phyloP scores from a whole-genome alignment of 2,888 invertebrate genomes.

The Caenorhabditis drosophilae region DNA sequence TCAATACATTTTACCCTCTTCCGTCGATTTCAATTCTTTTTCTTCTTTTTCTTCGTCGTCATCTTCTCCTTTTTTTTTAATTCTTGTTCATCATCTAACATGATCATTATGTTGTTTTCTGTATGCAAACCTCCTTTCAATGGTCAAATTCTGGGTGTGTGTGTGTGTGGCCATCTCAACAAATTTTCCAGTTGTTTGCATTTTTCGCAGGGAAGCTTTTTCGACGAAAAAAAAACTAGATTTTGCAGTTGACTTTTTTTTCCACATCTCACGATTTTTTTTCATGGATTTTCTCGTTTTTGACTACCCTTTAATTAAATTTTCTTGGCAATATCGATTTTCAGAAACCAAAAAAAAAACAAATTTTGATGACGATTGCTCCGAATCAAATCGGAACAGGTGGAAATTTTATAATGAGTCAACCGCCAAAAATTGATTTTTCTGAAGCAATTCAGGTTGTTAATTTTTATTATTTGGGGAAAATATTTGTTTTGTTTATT shows the following conservation, averaged over 20 bases:
- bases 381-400: no score
- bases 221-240: background rate
- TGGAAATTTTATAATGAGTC: background rate
- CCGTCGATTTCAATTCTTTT: no score
- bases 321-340: background rate
- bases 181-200: background rate
- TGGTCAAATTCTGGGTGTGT: no score
- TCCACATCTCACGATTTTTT: background rate
- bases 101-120: background rate
- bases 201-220: no score
- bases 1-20: no score
- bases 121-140: background rate
- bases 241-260: background rate
- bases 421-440: conserved; percentile 33
- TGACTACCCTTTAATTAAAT: background rate
- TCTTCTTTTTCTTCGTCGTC: background rate
- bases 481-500: background rate
- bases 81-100: background rate
- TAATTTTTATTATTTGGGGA: background rate
- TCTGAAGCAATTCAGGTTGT: conserved; percentile 36
- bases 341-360: no score
- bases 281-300: background rate
- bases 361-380: no score
- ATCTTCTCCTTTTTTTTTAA: background rate
- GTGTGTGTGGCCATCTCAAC: no score